These are phyloP conservation scores for Argya squamiceps DNA, from an alignment of 2,797 vertebrate species.

Conservation along the genomic window DNA sequence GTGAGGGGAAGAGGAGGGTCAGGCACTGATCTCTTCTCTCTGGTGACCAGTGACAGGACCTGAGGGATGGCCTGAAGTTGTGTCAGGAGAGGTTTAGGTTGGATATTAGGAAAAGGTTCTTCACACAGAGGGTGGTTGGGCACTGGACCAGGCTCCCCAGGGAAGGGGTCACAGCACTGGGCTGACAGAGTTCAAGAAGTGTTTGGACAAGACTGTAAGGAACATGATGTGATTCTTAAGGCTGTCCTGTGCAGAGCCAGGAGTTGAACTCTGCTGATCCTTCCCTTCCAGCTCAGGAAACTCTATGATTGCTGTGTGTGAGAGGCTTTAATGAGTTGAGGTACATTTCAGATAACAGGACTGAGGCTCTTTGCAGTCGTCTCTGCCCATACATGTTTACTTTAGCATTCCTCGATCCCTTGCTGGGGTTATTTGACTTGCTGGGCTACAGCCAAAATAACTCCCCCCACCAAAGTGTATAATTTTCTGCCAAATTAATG, in stretches of 20 bases:
- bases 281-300: neutral
- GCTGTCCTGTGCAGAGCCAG: neutral
- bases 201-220: neutral
- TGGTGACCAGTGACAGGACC: neutral
- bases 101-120: neutral
- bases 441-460: neutral
- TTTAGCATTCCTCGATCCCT: neutral
- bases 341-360: neutral
- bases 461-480: fast-evolving
- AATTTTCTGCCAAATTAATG: neutral
- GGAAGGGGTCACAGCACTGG: neutral
- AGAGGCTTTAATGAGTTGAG: neutral
- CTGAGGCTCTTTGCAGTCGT: neutral
- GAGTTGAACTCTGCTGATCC: neutral
- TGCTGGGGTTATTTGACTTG: neutral
- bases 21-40: neutral
- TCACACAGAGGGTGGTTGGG: fast-evolving
- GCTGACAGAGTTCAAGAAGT: neutral
- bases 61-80: fast-evolving
- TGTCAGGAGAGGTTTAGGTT: neutral
- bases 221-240: neutral
- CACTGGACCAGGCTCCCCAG: neutral
- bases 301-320: neutral
- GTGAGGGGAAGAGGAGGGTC: fast-evolving
- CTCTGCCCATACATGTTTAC: neutral